Percentiles rank a stretch among this genome's conserved stretches.
Evolutionary conservation across 2,113 vertebrate species (phyloP).

Genomic region (Scytalopus superciliaris): DNA sequence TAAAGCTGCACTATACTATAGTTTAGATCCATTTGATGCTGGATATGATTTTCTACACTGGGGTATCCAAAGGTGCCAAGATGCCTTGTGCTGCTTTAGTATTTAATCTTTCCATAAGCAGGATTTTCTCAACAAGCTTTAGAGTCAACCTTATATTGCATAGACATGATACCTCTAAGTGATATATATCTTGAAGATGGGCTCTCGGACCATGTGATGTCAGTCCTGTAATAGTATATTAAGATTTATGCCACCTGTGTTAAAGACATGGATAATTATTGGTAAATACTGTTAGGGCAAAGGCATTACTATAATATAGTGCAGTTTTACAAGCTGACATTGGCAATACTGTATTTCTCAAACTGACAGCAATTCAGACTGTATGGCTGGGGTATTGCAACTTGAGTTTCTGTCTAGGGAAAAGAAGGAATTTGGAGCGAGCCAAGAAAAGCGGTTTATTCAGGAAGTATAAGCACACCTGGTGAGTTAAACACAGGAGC

Average conservation of each 20-base stretch:
- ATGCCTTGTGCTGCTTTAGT: constrained; percentile 57
- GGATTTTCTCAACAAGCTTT: constrained; percentile 75
- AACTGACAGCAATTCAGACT: constrained; percentile 60
- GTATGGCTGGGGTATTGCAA: constrained; percentile 35
- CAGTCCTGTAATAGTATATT: constrained; percentile 90
- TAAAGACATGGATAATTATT: constrained; percentile 85
- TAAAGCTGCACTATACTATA: constrained; percentile 89
- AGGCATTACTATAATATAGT: constrained; percentile 85
- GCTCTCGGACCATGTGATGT: constrained; percentile 83
- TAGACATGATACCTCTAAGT: constrained; percentile 86
- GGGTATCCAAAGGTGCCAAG: constrained; percentile 65
- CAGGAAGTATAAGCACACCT: constrained; percentile 94
- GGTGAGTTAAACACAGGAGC: constrained; percentile 99
- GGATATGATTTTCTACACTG: constrained; percentile 50
- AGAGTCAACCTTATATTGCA: constrained; percentile 78
- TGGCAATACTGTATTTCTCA: constrained; percentile 55
- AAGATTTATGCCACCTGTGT: constrained; percentile 89
- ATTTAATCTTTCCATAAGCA: constrained; percentile 64
- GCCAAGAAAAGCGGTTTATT: constrained; percentile 67
- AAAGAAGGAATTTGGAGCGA: constrained; percentile 63
- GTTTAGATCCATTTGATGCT: constrained; percentile 52
- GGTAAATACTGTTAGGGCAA: constrained; percentile 77
- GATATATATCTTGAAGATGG: constrained; percentile 86
- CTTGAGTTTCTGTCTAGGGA: constrained; percentile 57
- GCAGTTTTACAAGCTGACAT: constrained; percentile 83